Percentiles rank a stretch among this genome's conserved stretches.
Evolutionary conservation across 2,113 vertebrate species (phyloP).

Genomic region (Dolichotis patagonum): DNA sequence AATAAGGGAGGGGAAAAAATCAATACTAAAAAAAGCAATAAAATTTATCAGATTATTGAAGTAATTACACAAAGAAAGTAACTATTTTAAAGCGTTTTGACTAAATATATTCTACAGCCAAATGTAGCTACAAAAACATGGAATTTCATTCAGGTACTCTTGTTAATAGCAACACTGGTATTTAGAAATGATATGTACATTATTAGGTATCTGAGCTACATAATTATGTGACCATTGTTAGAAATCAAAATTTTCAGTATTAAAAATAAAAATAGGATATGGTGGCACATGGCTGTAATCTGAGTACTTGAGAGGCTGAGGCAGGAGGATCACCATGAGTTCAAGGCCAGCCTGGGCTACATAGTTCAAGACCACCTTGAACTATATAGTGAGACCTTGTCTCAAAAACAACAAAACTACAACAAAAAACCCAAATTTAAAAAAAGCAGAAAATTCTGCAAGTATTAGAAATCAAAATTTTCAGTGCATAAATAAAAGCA

Average conservation of each 20-base stretch:
- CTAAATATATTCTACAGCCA: not conserved
- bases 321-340: no score
- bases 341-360: no score
- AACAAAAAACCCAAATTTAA: no score
- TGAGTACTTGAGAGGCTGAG: no score
- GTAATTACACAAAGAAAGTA: conserved; percentile 15
- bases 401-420: no score
- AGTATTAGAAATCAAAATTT: not conserved
- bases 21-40: not conserved
- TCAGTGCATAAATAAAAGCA: not conserved
- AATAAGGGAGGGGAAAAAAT: not conserved
- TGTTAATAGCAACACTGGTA: not conserved
- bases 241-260: conserved; percentile 11
- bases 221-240: not conserved
- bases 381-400: no score
- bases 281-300: no score
- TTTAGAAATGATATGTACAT: not conserved
- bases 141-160: not conserved
- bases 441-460: no score
- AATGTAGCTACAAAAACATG: not conserved
- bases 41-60: not conserved
- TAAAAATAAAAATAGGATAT: not conserved
- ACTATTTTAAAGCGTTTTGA: not conserved
- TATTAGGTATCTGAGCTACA: not conserved
- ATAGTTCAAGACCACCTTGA: no score